These are phyloP conservation scores for Sarotherodon lohbergeri DNA, from an alignment of 2,113 vertebrate species.

Conservation along the genomic window DNA sequence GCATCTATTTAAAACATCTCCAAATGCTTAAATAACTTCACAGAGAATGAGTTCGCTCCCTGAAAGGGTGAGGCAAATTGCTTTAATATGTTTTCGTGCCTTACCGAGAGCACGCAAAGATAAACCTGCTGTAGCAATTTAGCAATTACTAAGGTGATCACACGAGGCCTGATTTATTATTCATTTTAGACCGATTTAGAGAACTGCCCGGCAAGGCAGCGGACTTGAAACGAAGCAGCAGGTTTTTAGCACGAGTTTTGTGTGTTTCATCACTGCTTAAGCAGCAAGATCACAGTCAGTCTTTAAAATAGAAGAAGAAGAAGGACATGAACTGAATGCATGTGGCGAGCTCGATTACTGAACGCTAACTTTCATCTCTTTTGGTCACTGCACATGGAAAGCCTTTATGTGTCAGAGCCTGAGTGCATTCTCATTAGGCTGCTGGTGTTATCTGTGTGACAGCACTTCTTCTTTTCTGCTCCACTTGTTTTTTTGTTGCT, in stretches of 20 bases:
- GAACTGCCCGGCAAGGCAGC: neutral
- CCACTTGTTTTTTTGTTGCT: neutral
- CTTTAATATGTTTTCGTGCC: neutral
- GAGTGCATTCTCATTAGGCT: slow-evolving; percentile 21
- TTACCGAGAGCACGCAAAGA: neutral
- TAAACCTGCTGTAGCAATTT: neutral
- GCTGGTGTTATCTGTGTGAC: neutral
- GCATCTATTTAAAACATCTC: neutral
- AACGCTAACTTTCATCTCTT: neutral
- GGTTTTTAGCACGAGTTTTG: neutral
- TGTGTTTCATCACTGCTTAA: neutral
- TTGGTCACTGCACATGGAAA: neutral
- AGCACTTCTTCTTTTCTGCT: neutral
- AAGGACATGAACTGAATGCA: neutral
- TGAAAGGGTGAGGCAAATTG: neutral
- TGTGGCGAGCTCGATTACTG: neutral
- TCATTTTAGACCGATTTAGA: neutral
- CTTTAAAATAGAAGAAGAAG: neutral
- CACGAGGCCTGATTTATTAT: neutral
- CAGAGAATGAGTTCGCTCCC: neutral
- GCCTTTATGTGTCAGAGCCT: neutral
- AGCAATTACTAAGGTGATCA: neutral
- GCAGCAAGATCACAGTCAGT: accelerated
- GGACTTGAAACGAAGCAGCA: neutral
- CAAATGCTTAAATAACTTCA: neutral